Conservation (phyloP, 2,888 invertebrate genomes). For the Charanyca ferruginea region DNA sequence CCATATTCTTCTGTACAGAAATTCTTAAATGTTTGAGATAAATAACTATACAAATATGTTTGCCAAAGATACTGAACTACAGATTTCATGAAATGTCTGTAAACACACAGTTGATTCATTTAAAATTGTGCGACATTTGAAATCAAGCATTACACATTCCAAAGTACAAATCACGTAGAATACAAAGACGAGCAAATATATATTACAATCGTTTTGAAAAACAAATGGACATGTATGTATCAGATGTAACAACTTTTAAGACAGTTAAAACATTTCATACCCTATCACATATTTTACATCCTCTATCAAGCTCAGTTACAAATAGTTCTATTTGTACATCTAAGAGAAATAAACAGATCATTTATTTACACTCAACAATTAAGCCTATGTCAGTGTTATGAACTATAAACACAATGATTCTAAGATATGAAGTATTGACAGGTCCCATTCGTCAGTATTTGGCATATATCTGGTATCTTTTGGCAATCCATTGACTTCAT, state of each 20-base stretch:
- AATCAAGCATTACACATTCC: conserved; percentile 64
- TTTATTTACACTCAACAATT: conserved; percentile 71
- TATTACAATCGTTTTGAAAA: conserved; percentile 72
- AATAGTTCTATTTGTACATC: conserved; percentile 76
- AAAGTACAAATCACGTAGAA: conserved; percentile 69
- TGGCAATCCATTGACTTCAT: conserved; percentile 74
- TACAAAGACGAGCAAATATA: conserved; percentile 67
- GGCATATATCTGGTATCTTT: conserved; percentile 82
- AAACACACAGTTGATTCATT: conserved; percentile 49
- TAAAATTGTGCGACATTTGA: conserved; percentile 67
- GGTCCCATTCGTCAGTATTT: conserved; percentile 86
- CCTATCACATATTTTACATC: conserved; percentile 68
- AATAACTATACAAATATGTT: not conserved
- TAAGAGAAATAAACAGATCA: conserved; percentile 79
- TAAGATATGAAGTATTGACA: conserved; percentile 88
- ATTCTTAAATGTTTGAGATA: not conserved
- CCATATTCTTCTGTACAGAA: conserved; percentile 3
- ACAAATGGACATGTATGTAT: conserved; percentile 66
- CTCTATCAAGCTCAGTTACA: conserved; percentile 75
- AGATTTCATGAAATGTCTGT: conserved; percentile 19
- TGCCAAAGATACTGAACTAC: conserved; percentile 3
- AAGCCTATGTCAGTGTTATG: conserved; percentile 61
- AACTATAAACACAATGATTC: conserved; percentile 70
- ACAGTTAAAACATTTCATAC: conserved; percentile 73
- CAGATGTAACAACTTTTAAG: conserved; percentile 73